Percentiles rank a stretch among this genome's conserved stretches.
Evolutionary conservation across 2,888 invertebrate species (phyloP).

Genomic region (Latheticus oryzae): DNA sequence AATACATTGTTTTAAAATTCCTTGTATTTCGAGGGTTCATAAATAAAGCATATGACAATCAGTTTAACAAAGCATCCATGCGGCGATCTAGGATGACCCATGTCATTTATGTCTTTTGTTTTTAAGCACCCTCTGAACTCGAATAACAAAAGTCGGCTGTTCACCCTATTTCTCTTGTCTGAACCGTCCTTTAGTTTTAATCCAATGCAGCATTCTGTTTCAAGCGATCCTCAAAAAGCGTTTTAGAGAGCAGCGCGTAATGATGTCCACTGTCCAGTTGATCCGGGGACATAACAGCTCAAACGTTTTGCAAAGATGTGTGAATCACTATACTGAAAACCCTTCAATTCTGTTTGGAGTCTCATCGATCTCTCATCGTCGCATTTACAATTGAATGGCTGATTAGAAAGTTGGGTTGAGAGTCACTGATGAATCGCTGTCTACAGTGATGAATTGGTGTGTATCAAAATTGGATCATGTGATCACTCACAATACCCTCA

Average conservation of each 20-base stretch:
- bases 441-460: conserved; percentile 63
- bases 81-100: conserved; percentile 60
- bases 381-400: conserved; percentile 65
- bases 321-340: conserved; percentile 59
- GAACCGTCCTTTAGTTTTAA: conserved; percentile 58
- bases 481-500: conserved; percentile 16
- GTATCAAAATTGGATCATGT: conserved; percentile 63
- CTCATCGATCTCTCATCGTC: conserved; percentile 63
- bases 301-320: conserved; percentile 38
- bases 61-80: conserved; percentile 59
- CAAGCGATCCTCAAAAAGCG: conserved; percentile 37
- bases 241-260: conserved; percentile 38
- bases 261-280: conserved; percentile 40
- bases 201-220: conserved; percentile 55
- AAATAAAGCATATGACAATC: conserved; percentile 65
- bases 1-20: conserved; percentile 44
- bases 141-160: conserved; percentile 57
- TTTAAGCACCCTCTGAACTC: conserved; percentile 61
- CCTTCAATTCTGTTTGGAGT: conserved; percentile 60
- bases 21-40: conserved; percentile 57
- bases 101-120: conserved; percentile 63
- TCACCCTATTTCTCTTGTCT: conserved; percentile 53
- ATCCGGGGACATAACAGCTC: conserved; percentile 40
- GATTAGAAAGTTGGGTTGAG: conserved; percentile 58
- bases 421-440: conserved; percentile 63